phyloP scores from a whole-genome alignment of 2,797 vertebrate genomes.

The Darevskia mixta region DNA sequence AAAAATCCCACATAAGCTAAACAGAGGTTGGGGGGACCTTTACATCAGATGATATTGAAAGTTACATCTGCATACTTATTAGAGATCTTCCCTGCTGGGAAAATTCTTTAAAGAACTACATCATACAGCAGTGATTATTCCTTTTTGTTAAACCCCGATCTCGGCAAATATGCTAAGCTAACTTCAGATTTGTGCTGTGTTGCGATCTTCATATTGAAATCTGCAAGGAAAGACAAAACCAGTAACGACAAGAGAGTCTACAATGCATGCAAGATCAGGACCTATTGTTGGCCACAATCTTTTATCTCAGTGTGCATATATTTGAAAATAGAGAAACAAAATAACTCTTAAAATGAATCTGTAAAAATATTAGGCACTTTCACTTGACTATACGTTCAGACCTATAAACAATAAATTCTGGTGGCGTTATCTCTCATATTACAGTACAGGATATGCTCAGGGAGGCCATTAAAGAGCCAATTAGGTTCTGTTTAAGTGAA shows the following conservation, averaged over 20 bases:
- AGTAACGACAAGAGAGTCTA: slow-evolving; percentile 67
- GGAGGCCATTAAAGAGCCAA: slow-evolving; percentile 73
- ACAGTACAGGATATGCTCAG: slow-evolving; percentile 74
- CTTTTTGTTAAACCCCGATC: slow-evolving; percentile 72
- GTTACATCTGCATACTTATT: slow-evolving; percentile 67
- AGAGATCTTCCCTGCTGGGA: slow-evolving; percentile 71
- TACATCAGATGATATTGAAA: slow-evolving; percentile 70
- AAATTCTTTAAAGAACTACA: slow-evolving; percentile 70
- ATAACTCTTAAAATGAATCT: slow-evolving; percentile 70
- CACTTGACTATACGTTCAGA: slow-evolving; percentile 66
- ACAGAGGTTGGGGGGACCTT: slow-evolving; percentile 40
- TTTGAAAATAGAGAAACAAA: slow-evolving; percentile 72
- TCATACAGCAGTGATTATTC: slow-evolving; percentile 73
- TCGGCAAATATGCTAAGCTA: slow-evolving; percentile 72
- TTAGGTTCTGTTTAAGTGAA: slow-evolving; percentile 77
- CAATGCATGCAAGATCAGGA: slow-evolving; percentile 71
- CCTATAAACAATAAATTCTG: slow-evolving; percentile 76
- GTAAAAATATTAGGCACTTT: slow-evolving; percentile 75
- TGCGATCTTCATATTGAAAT: slow-evolving; percentile 71
- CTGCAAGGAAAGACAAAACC: slow-evolving; percentile 68
- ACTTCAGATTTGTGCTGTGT: slow-evolving; percentile 72
- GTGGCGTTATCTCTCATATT: slow-evolving; percentile 75
- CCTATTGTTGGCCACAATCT: slow-evolving; percentile 71
- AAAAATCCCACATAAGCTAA: background rate
- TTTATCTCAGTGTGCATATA: slow-evolving; percentile 70